These are phyloP conservation scores for Deroplatys truncata DNA, from an alignment of 2,888 invertebrate species.

Conservation along the genomic window DNA sequence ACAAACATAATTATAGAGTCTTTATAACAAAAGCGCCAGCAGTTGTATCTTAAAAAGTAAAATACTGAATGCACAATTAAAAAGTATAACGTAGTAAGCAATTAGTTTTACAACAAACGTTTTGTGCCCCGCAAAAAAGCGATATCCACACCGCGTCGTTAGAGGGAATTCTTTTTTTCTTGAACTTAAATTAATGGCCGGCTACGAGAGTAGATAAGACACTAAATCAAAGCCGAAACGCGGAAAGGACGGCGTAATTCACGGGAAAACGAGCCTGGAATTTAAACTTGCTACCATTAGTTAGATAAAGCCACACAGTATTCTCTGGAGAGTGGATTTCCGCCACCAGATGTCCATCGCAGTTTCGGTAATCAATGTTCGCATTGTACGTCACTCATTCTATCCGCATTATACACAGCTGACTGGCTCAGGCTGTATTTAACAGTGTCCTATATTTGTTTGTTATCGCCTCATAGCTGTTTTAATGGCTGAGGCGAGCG, in stretches of 20 bases:
- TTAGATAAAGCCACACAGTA: not conserved
- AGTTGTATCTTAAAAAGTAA: too few relatives aligned
- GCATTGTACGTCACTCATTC: not conserved
- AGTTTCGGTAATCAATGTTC: not conserved
- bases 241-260: not conserved
- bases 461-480: too few relatives aligned
- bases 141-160: not conserved
- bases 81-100: too few relatives aligned
- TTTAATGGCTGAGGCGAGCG: not conserved
- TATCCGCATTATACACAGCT: not conserved
- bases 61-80: too few relatives aligned
- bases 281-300: not conserved
- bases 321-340: not conserved
- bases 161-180: not conserved
- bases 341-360: not conserved
- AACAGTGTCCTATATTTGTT: too few relatives aligned
- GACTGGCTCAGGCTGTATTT: not conserved
- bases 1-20: too few relatives aligned
- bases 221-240: not conserved
- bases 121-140: not conserved
- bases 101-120: too few relatives aligned
- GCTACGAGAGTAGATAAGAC: not conserved
- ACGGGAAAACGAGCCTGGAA: not conserved
- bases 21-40: too few relatives aligned
- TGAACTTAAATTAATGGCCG: not conserved